A percentile compares a stretch with the other conserved stretches of the same genome.
Conservation (phyloP, 2,888 invertebrate genomes). For the Hyposoter didymator region DNA sequence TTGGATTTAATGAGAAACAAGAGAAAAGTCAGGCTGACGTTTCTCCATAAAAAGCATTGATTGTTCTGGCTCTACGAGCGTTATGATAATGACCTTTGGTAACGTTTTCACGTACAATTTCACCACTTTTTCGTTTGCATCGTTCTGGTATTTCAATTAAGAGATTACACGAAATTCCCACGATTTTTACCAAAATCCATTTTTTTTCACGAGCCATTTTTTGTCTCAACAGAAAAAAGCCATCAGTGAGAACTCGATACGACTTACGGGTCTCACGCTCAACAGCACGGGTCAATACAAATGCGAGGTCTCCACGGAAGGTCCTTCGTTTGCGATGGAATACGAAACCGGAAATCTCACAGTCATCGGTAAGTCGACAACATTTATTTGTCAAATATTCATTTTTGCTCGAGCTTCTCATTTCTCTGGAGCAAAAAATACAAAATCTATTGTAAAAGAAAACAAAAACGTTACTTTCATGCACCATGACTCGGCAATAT, state of each 20-base stretch:
- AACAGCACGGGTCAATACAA: slow-evolving; percentile 79
- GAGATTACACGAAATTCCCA: no score
- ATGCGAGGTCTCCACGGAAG: slow-evolving; percentile 80
- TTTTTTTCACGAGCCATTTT: slow-evolving; percentile 35
- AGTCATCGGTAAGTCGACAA: slow-evolving; percentile 76
- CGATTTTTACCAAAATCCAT: neutral
- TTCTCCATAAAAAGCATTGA: neutral
- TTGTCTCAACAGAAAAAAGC: slow-evolving; percentile 71
- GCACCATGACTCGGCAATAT: neutral
- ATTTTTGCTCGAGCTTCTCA: no score
- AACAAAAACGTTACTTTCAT: neutral
- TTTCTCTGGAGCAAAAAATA: no score
- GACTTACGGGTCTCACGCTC: slow-evolving; percentile 73
- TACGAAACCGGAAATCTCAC: slow-evolving; percentile 75
- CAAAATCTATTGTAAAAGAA: no score
- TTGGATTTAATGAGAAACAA: slow-evolving; percentile 7
- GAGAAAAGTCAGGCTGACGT: neutral
- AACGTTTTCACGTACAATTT: neutral
- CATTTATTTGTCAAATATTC: no score
- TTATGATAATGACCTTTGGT: neutral
- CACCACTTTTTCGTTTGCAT: neutral
- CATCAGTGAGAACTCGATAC: slow-evolving; percentile 75
- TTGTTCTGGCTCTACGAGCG: neutral
- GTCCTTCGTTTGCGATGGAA: slow-evolving; percentile 76
- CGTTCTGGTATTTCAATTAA: neutral